Conservation (phyloP, 1,140 invertebrate species). For the Protaetia brevitarsis region DNA sequence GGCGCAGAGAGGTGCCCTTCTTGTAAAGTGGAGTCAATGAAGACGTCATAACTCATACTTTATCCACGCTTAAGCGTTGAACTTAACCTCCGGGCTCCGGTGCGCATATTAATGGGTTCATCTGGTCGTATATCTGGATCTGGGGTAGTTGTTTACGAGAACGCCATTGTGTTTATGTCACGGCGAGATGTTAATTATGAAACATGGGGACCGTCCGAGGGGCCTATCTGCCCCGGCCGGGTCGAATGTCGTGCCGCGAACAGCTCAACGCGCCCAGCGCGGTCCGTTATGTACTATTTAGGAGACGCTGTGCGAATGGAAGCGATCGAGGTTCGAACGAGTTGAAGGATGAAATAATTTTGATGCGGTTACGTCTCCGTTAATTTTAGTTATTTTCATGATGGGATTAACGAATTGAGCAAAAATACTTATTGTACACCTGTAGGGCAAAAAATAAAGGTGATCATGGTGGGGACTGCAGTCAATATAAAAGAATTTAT, state of each 20-base stretch:
- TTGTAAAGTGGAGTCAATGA: conserved; percentile 21
- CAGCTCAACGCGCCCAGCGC: too few species aligned
- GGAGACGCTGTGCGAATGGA: too few species aligned
- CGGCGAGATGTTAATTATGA: conserved; percentile 1
- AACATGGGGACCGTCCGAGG: background rate
- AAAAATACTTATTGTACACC: background rate
- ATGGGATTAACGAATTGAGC: too few species aligned
- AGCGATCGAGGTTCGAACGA: too few species aligned
- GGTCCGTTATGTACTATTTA: too few species aligned
- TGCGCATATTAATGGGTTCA: conserved; percentile 25
- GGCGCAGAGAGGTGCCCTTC: too few species aligned
- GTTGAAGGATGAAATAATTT: too few species aligned
- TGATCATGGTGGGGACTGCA: background rate
- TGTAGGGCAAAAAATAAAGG: background rate
- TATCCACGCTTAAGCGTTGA: conserved; percentile 20
- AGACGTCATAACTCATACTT: conserved; percentile 25
- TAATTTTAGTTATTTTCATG: too few species aligned
- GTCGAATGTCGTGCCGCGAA: background rate
- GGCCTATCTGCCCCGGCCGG: background rate
- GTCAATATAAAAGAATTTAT: background rate
- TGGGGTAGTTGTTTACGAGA: conserved; percentile 23
- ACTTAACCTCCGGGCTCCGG: conserved; percentile 12
- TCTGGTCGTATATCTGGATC: conserved; percentile 18
- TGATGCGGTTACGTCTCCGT: too few species aligned
- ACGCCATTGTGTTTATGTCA: conserved; percentile 9